phyloP scores from a whole-genome alignment of 2,113 vertebrate genomes.

The Barbus barbus region DNA sequence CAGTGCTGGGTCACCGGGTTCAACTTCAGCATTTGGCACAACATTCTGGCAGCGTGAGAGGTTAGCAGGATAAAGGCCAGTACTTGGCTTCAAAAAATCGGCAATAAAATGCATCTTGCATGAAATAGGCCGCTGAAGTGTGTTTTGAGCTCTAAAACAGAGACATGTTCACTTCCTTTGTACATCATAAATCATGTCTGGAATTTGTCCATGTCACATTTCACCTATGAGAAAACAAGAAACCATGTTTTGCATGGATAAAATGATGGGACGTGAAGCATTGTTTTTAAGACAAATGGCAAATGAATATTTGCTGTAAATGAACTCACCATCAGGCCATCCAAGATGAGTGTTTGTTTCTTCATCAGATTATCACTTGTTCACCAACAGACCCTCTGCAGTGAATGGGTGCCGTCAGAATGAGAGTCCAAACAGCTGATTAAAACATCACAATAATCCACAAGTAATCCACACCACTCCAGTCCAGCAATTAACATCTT shows the following conservation, averaged over 20 bases:
- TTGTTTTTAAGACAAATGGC: neutral
- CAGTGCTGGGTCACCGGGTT: conserved; percentile 11
- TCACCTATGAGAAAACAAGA: neutral
- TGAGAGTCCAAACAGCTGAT: too few relatives aligned
- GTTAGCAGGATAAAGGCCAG: conserved; percentile 7
- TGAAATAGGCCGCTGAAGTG: neutral
- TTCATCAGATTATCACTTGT: too few relatives aligned
- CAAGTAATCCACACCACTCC: too few relatives aligned
- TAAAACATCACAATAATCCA: too few relatives aligned
- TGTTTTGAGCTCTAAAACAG: neutral
- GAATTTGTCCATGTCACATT: neutral
- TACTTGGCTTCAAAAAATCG: neutral
- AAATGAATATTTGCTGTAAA: neutral
- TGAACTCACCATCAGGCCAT: neutral
- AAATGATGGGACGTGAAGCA: neutral
- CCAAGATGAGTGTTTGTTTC: neutral
- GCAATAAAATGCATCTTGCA: conserved; percentile 2
- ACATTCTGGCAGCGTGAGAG: neutral
- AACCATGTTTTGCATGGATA: neutral
- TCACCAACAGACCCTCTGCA: too few relatives aligned
- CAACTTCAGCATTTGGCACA: conserved; percentile 36
- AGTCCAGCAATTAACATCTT: too few relatives aligned
- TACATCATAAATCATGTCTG: neutral
- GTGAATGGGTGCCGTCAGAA: too few relatives aligned
- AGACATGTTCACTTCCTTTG: neutral